Evolutionary conservation across 2,888 invertebrate species (phyloP), one percentile per base, ranked within the genome.

Genomic region (Panzeria rudis): DNA sequence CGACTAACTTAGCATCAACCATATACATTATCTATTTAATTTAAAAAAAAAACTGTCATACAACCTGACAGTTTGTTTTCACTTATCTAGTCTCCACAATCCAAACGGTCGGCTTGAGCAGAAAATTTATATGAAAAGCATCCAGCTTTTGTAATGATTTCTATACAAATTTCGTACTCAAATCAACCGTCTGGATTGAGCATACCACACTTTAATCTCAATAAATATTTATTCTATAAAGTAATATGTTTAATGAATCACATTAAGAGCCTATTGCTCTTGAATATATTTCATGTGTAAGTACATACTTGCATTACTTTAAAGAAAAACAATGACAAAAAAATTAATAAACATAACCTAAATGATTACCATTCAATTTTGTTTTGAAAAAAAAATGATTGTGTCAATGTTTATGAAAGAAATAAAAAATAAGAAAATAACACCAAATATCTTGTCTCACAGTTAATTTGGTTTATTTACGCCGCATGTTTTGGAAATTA

Each of bases 401-500:
- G 25, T 52, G 20, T 50, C 32, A 52, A 25, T 29, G 47, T 47
- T 29, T 66, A 15, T 59, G 29, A 5, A 29, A 29, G 5, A 29
- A 29, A n/a, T n/a, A n/a, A n/a, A n/a, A n/a, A n/a, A n/a, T n/a
- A n/a, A 15, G 56, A 61, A 66, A 66, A 59, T 44, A 52, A 25
- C 32, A n/a, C n/a, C 41, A 29, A 41, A 17, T 66, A 77, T 81
- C 62, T 66, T 77, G 54, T 61, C 66, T 78, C 62, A 79, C 79
- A 76, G 79, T 76, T 79, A 79, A 76, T 83, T 77, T 75, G 73
- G 56, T 81, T 82, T 75, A 72, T 80, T 77, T 78, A 78, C 71
- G 86, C 84, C 79, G 77, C 79, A 84, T 87, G 80, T 88, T 89
- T 87, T 87, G 87, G 87, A 90, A 90, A 91, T 91, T 90, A 90